Evolutionary conservation across 1,140 invertebrate species (phyloP), one percentile per base, ranked within the genome.

Genomic region (Tribolium castaneum): DNA sequence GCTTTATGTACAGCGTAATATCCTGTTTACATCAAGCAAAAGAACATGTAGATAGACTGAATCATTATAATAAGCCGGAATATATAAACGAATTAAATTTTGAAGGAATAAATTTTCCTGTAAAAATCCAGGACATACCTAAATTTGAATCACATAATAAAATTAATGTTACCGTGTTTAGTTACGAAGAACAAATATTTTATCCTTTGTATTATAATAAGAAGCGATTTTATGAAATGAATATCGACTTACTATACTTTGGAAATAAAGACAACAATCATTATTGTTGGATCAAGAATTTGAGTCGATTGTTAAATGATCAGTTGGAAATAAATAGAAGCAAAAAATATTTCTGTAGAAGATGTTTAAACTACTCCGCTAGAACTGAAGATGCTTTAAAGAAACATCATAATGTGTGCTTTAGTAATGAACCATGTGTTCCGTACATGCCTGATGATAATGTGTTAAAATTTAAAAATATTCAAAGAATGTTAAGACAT

Each of bases 1-100:
- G 82, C 59, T 85, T 86, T 78, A 76, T 75, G 66, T 82, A 78
- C 77, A 78, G 71, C 22, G 49, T 82, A 71, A 76, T 81, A 62
- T 81, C 75, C 39, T 76, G 77, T 75, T 66, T 83, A 72, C 76
- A 54, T 70, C 79, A 80, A 45, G 51, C 59, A 66, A 75, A 54
- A 70, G 16, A 56, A 73, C 70, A 51, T 51, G 70, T 51, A 73
- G 39, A 45, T 71, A 71, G 70, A 71, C 35, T 71, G 35, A 71
- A 71, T 45, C 70, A 70, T 35, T 70, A 71, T 71, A 71, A 71
- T 71, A 71, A 71, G 70, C 70, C 70, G 13, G 35, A 71, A 71
- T 71, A 71, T 71, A 71, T 71, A 71, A 71, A 71, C 25, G 25
- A 50, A 50, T 50, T 50, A 50, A 50, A 50, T 12, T 50, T 50